phyloP scores from a whole-genome alignment of 2,113 vertebrate genomes.

The Chloropsis hardwickii region DNA sequence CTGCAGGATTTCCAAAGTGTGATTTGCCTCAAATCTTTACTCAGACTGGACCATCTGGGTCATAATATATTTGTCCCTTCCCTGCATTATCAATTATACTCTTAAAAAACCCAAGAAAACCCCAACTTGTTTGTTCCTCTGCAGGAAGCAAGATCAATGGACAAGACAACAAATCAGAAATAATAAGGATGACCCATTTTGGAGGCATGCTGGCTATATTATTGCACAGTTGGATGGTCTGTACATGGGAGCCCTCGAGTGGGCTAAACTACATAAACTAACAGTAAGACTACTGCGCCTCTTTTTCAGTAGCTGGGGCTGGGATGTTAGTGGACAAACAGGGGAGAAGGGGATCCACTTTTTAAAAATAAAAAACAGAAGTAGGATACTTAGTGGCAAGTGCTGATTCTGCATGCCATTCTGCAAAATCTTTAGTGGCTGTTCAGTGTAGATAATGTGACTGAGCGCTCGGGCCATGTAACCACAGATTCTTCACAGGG shows the following conservation, averaged over 20 bases:
- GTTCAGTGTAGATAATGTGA: neutral
- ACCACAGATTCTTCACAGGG: neutral
- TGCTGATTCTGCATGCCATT: neutral
- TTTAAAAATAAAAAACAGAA: neutral
- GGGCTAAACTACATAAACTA: slow-evolving; percentile 73
- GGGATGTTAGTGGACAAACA: neutral
- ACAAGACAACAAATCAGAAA: slow-evolving; percentile 79
- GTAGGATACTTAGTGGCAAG: neutral
- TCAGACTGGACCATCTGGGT: neutral
- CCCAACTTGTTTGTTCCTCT: slow-evolving; percentile 52
- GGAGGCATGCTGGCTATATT: slow-evolving; percentile 84
- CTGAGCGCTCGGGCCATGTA: neutral
- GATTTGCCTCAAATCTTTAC: neutral
- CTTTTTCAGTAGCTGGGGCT: neutral
- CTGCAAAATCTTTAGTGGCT: neutral
- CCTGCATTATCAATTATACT: neutral
- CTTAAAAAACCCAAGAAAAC: neutral
- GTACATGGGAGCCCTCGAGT: slow-evolving; percentile 79
- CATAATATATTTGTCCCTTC: neutral
- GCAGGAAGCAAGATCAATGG: slow-evolving; percentile 86
- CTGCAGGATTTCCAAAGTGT: neutral
- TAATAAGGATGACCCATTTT: slow-evolving; percentile 79
- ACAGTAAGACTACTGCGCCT: slow-evolving; percentile 70
- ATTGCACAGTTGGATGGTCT: slow-evolving; percentile 87
- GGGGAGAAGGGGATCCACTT: neutral